phyloP scores from a whole-genome alignment of 1,140 invertebrate genomes.

The Tigriopus japonicus region DNA sequence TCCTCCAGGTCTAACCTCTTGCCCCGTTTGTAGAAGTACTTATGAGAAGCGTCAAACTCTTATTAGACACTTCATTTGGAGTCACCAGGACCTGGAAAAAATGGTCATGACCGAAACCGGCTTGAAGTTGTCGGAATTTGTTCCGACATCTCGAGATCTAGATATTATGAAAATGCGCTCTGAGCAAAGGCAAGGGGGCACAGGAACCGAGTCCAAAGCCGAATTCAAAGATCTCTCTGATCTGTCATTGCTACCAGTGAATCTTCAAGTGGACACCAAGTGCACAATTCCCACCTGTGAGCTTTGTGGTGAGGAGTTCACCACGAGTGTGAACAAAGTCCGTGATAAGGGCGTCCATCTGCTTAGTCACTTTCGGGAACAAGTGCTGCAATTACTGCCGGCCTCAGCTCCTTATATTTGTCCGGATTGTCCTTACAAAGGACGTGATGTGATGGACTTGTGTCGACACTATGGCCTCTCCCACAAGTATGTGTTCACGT shows the following conservation, averaged over 20 bases:
- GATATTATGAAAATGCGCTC: neutral
- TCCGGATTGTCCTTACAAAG: slow-evolving; percentile 8
- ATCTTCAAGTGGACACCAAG: neutral
- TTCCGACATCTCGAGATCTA: neutral
- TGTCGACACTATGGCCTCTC: slow-evolving; percentile 7
- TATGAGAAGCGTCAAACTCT: neutral
- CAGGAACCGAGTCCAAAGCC: neutral
- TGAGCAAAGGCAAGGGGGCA: neutral
- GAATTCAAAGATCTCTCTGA: slow-evolving; percentile 5
- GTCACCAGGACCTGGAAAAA: slow-evolving; percentile 3
- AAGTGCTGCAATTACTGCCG: neutral
- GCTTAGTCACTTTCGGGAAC: slow-evolving; percentile 8
- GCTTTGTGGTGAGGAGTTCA: slow-evolving; percentile 14
- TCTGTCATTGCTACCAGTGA: neutral
- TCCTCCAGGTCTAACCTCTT: neutral
- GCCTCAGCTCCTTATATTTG: slow-evolving; percentile 3
- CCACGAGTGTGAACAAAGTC: slow-evolving; percentile 4
- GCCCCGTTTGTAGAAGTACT: neutral
- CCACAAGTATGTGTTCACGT: slow-evolving; percentile 2
- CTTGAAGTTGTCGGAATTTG: slow-evolving; percentile 5
- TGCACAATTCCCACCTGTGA: neutral
- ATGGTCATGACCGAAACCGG: neutral
- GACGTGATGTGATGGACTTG: neutral
- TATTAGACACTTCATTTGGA: slow-evolving; percentile 6
- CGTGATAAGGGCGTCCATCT: slow-evolving; percentile 14